Evolutionary conservation across 2,888 invertebrate species (phyloP), one percentile per base, ranked within the genome.

Genomic region (Perithous albicinctus): DNA sequence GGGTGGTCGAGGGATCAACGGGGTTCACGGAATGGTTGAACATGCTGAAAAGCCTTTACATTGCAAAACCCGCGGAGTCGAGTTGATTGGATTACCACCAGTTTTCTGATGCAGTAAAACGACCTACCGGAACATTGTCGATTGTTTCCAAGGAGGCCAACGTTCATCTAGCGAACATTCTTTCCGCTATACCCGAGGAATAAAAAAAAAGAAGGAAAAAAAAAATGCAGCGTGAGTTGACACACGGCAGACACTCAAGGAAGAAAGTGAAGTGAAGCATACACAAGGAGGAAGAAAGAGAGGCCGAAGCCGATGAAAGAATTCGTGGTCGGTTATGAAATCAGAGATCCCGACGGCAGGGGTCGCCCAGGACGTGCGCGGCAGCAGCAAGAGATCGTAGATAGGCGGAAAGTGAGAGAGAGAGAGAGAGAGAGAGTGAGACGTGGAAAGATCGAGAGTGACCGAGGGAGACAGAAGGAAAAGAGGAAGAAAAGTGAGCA

Each of bases 1-100:
- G 93, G 93, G 93, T 93, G 93, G 93, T 93, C 93, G 93, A 93
- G 93, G 93, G 93, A 93, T 93, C 91, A 93, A 92, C 93, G 73
- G 48, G n/a, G 77, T 77, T 77, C 63, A 69, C 35, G 18, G 41
- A 54, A 38, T 15, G 8, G 48, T 43, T n/a, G 46, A 32, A 51
- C 63, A 35, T 10, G 63, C 61, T 26, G 7, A 35, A n/a, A 63
- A 51, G 32, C 48, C 23, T n/a, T n/a, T n/a, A 23, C 15, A 46
- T 12, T 29, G 4, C n/a, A 10, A 59, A 64, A 18, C 63, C 46
- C 54, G 56, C 41, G 59, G 8, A 48, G 18, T 73, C 48, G 61
- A 73, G 48, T 73, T 73, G 78, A 78, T 66, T 41, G 73, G 66
- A 12, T 48, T 51, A 20, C 67, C 61, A 23, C n/a, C 67, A 61